Conservation (phyloP, 1,140 invertebrate genomes). For the Mizuhopecten yessoensis region DNA sequence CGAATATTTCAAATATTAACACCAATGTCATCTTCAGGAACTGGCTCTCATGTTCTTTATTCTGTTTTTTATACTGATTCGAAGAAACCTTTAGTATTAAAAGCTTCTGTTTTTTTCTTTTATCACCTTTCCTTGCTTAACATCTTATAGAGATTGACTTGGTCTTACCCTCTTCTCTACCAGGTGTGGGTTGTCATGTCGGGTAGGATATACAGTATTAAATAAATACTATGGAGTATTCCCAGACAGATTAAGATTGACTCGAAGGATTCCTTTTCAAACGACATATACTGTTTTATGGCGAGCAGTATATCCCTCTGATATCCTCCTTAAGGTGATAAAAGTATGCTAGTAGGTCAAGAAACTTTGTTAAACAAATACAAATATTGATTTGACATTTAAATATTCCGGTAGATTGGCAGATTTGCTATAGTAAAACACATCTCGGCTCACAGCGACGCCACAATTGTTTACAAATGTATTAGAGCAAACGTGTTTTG, state of each 20-base stretch:
- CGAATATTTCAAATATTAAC: no score
- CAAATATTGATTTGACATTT: slow-evolving; percentile 5
- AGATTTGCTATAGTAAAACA: neutral
- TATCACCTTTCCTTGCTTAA: no score
- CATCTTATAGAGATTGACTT: no score
- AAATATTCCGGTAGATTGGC: neutral
- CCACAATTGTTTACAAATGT: neutral
- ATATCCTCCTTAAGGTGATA: neutral
- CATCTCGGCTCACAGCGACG: neutral
- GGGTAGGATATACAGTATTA: neutral
- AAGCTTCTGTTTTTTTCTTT: no score
- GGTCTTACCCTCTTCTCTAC: no score
- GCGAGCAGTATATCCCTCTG: neutral
- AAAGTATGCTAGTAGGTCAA: slow-evolving; percentile 1
- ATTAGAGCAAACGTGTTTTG: neutral
- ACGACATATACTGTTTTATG: neutral
- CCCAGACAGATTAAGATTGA: neutral
- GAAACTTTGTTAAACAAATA: neutral
- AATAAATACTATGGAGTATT: no score
- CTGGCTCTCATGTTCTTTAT: no score
- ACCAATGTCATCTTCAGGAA: no score
- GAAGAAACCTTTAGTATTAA: no score
- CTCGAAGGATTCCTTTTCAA: neutral
- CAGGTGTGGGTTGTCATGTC: neutral
- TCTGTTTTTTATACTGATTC: no score